Percentiles rank a stretch among this genome's conserved stretches.
Evolutionary conservation across 2,113 vertebrate genomes (phyloP).

Genomic region (Bettongia penicillata): DNA sequence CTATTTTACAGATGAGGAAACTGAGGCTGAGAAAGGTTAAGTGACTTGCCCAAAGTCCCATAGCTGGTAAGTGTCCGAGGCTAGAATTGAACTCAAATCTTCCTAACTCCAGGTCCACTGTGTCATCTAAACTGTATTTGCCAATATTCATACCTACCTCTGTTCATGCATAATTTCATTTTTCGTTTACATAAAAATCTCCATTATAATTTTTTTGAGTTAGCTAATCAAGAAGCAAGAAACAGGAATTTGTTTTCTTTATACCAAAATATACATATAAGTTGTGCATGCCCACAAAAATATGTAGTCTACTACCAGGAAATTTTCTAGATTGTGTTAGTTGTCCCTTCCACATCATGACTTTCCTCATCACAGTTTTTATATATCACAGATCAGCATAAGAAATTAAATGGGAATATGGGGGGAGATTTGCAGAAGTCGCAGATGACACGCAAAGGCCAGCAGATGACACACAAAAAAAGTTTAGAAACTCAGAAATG

Average conservation of each 20-base stretch:
- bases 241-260: background rate
- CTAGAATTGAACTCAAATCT: background rate
- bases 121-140: background rate
- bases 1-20: background rate
- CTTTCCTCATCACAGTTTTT: background rate
- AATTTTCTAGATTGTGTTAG: background rate
- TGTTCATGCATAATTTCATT: background rate
- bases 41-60: background rate
- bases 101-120: background rate
- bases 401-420: background rate
- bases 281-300: background rate
- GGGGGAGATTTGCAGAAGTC: background rate
- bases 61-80: background rate
- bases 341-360: background rate
- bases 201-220: background rate
- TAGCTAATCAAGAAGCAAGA: background rate
- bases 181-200: background rate
- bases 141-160: background rate
- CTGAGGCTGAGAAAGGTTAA: background rate
- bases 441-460: background rate
- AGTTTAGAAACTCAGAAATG: background rate
- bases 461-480: background rate
- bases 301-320: background rate
- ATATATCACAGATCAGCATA: background rate
- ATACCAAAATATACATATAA: background rate